Evolutionary conservation across 2,888 invertebrate genomes (phyloP).

Genomic region (Eupsilia transversa): DNA sequence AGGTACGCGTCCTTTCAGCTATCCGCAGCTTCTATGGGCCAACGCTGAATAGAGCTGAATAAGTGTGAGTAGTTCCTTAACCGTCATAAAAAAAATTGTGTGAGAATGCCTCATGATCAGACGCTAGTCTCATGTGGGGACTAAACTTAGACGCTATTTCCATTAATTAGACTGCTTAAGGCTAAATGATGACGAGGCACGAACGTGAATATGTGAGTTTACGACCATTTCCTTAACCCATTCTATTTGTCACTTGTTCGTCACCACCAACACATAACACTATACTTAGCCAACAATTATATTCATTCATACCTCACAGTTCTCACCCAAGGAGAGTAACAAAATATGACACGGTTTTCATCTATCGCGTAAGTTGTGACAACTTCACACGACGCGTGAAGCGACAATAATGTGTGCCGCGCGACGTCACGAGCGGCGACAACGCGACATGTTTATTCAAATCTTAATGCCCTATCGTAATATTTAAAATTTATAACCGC

Average conservation of each 20-base stretch:
- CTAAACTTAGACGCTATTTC: background rate
- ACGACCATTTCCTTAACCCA: conserved; percentile 16
- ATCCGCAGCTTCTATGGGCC: no score
- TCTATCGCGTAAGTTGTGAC: conserved; percentile 47
- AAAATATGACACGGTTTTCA: conserved; percentile 43
- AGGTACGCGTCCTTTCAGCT: no score
- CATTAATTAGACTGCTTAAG: background rate
- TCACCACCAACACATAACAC: background rate
- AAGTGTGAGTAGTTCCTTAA: no score
- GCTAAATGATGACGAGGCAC: background rate
- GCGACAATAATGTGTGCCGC: conserved; percentile 76
- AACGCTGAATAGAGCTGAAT: no score
- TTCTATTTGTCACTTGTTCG: conserved; percentile 15
- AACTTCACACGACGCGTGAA: conserved; percentile 49
- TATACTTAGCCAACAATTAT: conserved; percentile 12
- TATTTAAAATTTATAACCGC: conserved; percentile 83
- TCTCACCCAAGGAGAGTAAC: conserved; percentile 5
- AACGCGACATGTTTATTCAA: conserved; percentile 87
- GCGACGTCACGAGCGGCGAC: conserved; percentile 74
- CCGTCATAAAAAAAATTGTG: background rate
- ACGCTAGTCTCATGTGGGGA: background rate
- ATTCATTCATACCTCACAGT: conserved; percentile 26
- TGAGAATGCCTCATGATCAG: background rate
- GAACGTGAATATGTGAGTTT: background rate
- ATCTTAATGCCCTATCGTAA: conserved; percentile 84